phyloP scores from a whole-genome alignment of 2,113 vertebrate species.

The Crotalus horridus region DNA sequence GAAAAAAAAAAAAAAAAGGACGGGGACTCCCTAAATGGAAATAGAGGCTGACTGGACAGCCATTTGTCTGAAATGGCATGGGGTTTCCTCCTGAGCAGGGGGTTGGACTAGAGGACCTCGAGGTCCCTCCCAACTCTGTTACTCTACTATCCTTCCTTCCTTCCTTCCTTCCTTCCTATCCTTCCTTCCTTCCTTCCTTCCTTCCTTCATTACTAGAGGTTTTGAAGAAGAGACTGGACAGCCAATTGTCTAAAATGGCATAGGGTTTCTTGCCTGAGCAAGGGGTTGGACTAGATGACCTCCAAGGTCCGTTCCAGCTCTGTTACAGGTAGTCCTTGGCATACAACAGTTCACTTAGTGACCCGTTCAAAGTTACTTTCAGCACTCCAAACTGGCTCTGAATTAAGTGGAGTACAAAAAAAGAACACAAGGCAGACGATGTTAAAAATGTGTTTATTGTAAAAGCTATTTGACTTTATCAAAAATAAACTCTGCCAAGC shows the following conservation, averaged over 20 bases:
- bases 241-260: neutral
- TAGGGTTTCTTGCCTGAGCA: too few relatives aligned
- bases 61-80: neutral
- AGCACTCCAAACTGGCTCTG: neutral
- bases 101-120: too few relatives aligned
- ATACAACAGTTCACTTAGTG: too few relatives aligned
- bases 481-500: slow-evolving; percentile 18
- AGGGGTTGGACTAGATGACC: neutral
- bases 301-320: neutral
- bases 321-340: too few relatives aligned
- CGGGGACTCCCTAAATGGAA: neutral
- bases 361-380: too few relatives aligned
- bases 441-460: neutral
- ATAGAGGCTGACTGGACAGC: neutral
- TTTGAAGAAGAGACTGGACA: neutral
- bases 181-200: too few relatives aligned
- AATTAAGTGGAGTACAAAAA: neutral
- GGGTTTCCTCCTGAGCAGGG: neutral
- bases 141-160: too few relatives aligned
- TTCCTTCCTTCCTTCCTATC: too few relatives aligned
- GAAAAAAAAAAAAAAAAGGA: too few relatives aligned
- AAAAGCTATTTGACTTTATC: neutral
- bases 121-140: too few relatives aligned
- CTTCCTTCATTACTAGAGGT: neutral
- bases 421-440: neutral